Conservation (phyloP, 1,140 invertebrate species). For the Musca domestica region DNA sequence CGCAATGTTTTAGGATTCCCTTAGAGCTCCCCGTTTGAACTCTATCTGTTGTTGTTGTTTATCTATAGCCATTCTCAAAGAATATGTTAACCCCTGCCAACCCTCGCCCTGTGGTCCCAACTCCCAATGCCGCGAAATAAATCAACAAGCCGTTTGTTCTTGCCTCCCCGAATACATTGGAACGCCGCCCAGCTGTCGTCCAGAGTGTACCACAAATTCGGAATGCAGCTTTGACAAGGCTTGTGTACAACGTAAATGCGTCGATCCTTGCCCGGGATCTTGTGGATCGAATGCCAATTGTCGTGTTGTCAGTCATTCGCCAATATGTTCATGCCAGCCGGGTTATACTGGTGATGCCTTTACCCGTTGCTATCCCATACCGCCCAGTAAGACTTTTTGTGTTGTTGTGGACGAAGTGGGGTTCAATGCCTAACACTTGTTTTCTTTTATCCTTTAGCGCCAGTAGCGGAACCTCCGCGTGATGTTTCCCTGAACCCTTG, state of each 20-base stretch:
- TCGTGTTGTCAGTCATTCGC: slow-evolving; percentile 70
- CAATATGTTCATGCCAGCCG: slow-evolving; percentile 69
- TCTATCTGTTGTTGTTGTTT: slow-evolving; percentile 23
- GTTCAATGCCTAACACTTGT: slow-evolving; percentile 15
- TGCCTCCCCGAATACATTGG: slow-evolving; percentile 72
- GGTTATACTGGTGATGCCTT: slow-evolving; percentile 74
- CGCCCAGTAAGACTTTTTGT: slow-evolving; percentile 58
- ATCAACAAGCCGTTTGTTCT: slow-evolving; percentile 68
- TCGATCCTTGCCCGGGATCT: slow-evolving; percentile 75
- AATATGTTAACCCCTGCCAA: slow-evolving; percentile 61
- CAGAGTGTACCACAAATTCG: slow-evolving; percentile 72
- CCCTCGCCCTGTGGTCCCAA: slow-evolving; percentile 65
- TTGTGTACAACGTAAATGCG: slow-evolving; percentile 78
- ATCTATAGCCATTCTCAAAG: slow-evolving; percentile 48
- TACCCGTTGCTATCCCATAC: slow-evolving; percentile 47
- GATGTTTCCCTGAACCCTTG: slow-evolving; percentile 58
- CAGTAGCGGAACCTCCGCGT: background rate
- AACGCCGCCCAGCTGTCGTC: slow-evolving; percentile 71
- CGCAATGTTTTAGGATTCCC: slow-evolving; percentile 59
- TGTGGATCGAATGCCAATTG: slow-evolving; percentile 78
- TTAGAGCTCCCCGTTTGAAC: slow-evolving; percentile 62
- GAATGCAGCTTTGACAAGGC: slow-evolving; percentile 73
- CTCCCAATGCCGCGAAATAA: slow-evolving; percentile 61
- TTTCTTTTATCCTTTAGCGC: slow-evolving; percentile 22
- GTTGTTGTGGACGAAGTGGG: background rate